These are phyloP conservation scores for Astyanax mexicanus DNA, from an alignment of 2,797 vertebrate species.

Conservation along the genomic window DNA sequence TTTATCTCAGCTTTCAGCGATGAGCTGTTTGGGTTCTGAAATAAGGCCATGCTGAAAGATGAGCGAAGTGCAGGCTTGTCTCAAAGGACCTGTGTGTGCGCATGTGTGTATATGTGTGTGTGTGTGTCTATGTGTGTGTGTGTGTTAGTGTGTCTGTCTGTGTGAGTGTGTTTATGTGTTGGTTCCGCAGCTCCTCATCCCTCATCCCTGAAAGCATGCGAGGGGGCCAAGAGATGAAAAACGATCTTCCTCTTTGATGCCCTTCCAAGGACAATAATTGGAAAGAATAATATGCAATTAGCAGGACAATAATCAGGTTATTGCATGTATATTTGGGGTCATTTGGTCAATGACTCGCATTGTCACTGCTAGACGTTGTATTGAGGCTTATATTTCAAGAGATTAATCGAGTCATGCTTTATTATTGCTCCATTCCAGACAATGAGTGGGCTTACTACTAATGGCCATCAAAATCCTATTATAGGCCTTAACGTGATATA, in stretches of 20 bases:
- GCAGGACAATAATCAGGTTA: conserved; percentile 14
- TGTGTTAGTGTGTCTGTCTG: conserved; percentile 8
- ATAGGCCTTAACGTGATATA: not conserved
- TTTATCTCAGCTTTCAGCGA: conserved; percentile 28
- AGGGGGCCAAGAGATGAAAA: conserved; percentile 36
- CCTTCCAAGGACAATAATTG: conserved; percentile 11
- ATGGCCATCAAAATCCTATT: not conserved
- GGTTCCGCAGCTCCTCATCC: conserved; percentile 8
- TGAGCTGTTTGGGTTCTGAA: conserved; percentile 27
- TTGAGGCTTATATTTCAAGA: conserved; percentile 10
- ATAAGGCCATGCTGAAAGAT: conserved; percentile 58
- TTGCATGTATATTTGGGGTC: conserved; percentile 5
- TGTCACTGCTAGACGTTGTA: not conserved
- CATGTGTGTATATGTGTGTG: no score
- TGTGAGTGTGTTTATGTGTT: not conserved
- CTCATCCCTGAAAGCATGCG: conserved; percentile 26
- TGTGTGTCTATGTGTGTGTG: conserved; percentile 9
- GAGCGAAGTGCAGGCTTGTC: conserved; percentile 29
- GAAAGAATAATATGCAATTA: conserved; percentile 32
- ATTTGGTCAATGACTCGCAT: conserved; percentile 7
- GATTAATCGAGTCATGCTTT: conserved; percentile 19
- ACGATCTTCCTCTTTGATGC: conserved; percentile 36
- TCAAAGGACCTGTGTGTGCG: conserved; percentile 20
- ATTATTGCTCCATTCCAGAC: conserved; percentile 10
- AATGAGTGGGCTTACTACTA: not conserved